Conservation (phyloP, 2,888 invertebrate genomes). For the Heterodera filipjevi region DNA sequence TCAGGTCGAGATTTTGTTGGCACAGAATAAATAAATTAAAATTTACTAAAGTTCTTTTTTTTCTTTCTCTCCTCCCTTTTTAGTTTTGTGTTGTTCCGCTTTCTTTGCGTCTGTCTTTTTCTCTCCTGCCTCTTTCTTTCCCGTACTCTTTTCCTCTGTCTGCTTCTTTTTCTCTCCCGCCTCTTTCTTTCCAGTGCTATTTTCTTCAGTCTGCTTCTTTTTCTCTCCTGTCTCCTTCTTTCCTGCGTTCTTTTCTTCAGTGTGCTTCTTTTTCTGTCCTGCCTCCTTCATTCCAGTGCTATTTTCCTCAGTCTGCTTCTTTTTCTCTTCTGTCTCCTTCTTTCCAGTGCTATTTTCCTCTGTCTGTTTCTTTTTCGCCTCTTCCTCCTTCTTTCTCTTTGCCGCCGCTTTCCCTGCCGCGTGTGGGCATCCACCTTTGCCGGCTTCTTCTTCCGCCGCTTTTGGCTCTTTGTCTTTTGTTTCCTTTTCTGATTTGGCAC, state of each 20-base stretch:
- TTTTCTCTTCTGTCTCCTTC: conserved; percentile 13
- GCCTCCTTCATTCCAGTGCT: conserved; percentile 10
- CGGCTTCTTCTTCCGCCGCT: conserved; percentile 19
- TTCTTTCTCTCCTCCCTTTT: background rate
- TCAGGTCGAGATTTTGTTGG: too few relatives aligned
- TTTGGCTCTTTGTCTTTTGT: background rate
- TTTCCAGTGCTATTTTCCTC: conserved; percentile 6
- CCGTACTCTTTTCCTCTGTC: background rate
- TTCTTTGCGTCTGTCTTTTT: conserved; percentile 25
- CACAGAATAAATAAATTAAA: background rate
- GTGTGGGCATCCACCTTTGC: conserved; percentile 34
- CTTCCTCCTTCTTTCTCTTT: conserved; percentile 30
- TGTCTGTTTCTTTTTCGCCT: conserved; percentile 15
- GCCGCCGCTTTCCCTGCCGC: conserved; percentile 34
- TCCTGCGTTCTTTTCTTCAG: background rate
- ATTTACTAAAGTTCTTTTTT: background rate
- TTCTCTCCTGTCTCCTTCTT: conserved; percentile 2
- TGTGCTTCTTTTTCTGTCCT: conserved; percentile 16
- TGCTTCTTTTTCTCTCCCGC: background rate
- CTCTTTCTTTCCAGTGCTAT: conserved; percentile 1
- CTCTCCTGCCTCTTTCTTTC: background rate
- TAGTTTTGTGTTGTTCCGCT: background rate
- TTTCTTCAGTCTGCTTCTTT: conserved; percentile 20
- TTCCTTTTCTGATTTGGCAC: conserved; percentile 2
- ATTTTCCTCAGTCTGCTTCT: conserved; percentile 16